A percentile compares a stretch with the other conserved stretches of the same genome.
Conservation (phyloP, 2,888 invertebrate species). For the Conistra vaccinii region DNA sequence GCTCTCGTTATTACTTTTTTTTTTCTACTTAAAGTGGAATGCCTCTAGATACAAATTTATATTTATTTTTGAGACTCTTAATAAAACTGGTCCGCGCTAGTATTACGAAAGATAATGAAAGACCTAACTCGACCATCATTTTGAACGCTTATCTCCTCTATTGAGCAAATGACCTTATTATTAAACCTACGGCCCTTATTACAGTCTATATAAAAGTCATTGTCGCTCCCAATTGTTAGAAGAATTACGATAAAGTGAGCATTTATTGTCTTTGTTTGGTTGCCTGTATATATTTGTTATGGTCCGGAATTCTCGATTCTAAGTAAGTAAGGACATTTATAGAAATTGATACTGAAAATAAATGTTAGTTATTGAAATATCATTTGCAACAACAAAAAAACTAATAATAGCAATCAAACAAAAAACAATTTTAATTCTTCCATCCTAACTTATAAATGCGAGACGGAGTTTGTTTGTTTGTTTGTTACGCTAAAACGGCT, state of each 20-base stretch:
- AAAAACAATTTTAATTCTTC: background rate
- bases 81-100: background rate
- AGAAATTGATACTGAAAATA: background rate
- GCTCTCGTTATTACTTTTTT: background rate
- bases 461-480: too few species aligned
- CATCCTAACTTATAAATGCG: too few species aligned
- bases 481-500: too few species aligned
- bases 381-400: background rate
- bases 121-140: background rate
- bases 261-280: background rate
- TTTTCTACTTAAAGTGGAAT: background rate
- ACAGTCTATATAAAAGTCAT: background rate
- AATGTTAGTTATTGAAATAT: too few species aligned
- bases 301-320: background rate
- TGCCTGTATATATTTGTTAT: background rate
- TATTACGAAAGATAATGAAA: background rate
- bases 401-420: too few species aligned
- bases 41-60: too few species aligned
- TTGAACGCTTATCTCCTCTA: constrained; percentile 3
- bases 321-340: background rate
- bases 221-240: background rate
- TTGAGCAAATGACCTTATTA: constrained; percentile 5
- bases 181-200: background rate
- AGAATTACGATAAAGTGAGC: background rate
- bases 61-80: background rate